A percentile compares a stretch with the other conserved stretches of the same genome.
These are phyloP conservation scores for Cerastoderma edule DNA, from an alignment of 2,888 invertebrate genomes.

Conservation along the genomic window DNA sequence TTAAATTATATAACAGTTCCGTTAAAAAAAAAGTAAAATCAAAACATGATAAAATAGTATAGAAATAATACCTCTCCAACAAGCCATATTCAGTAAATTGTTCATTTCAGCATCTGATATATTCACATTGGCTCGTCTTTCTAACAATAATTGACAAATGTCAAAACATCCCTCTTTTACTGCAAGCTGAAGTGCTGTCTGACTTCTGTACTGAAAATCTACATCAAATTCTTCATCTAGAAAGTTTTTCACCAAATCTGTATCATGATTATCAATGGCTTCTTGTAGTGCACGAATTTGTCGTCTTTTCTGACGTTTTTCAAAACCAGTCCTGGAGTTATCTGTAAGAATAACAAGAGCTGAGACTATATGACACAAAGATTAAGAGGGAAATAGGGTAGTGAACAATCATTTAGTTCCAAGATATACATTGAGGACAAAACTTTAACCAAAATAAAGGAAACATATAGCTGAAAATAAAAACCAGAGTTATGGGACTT, in stretches of 20 bases:
- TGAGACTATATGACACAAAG: too few relatives aligned
- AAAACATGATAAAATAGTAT: too few relatives aligned
- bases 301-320: conserved; percentile 77
- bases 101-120: conserved; percentile 77
- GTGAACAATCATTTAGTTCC: too few relatives aligned
- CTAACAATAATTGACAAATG: conserved; percentile 75
- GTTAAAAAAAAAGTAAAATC: too few relatives aligned
- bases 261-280: conserved; percentile 72
- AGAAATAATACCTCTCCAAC: conserved; percentile 73
- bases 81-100: conserved; percentile 78
- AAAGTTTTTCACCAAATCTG: conserved; percentile 67
- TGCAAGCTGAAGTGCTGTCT: conserved; percentile 79
- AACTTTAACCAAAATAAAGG: too few relatives aligned
- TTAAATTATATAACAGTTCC: too few relatives aligned
- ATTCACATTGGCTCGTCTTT: conserved; percentile 78
- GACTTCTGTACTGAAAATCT: conserved; percentile 80
- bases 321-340: conserved; percentile 68
- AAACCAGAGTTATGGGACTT: too few relatives aligned
- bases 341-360: conserved; percentile 62
- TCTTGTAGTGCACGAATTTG: conserved; percentile 77
- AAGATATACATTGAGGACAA: too few relatives aligned
- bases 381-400: too few relatives aligned
- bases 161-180: conserved; percentile 74
- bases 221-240: conserved; percentile 77
- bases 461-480: too few relatives aligned